Conservation (phyloP, 2,888 invertebrate species). For the Nemotelus nigrinus region DNA sequence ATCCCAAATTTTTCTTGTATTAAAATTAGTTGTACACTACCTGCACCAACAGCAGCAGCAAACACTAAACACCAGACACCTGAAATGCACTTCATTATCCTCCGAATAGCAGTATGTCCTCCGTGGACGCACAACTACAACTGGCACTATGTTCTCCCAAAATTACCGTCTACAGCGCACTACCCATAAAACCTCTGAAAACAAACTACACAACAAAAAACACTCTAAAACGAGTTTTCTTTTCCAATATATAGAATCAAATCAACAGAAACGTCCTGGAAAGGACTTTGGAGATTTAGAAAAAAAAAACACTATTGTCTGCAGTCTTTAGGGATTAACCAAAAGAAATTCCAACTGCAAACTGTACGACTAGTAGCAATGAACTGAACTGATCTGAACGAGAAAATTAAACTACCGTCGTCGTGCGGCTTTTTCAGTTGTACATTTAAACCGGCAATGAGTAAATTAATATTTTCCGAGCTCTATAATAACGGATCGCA, state of each 20-base stretch:
- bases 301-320: too few relatives aligned
- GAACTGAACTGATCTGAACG: background rate
- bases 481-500: too few relatives aligned
- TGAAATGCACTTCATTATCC: constrained; percentile 24
- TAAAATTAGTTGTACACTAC: constrained; percentile 1
- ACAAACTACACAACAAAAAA: background rate
- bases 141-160: background rate
- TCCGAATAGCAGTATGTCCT: background rate
- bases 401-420: background rate
- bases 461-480: background rate
- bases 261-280: background rate
- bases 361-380: too few relatives aligned
- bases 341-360: too few relatives aligned
- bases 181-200: background rate
- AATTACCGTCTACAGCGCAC: background rate
- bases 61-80: constrained; percentile 34
- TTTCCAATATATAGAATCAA: background rate
- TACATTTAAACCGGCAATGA: background rate
- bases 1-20: background rate
- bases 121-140: background rate
- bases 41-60: constrained; percentile 16
- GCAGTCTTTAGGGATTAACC: too few relatives aligned
- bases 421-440: background rate
- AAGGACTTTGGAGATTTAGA: background rate
- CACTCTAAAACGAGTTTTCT: background rate